Conservation (phyloP, 2,888 invertebrate species). For the Eremobia ochroleuca region DNA sequence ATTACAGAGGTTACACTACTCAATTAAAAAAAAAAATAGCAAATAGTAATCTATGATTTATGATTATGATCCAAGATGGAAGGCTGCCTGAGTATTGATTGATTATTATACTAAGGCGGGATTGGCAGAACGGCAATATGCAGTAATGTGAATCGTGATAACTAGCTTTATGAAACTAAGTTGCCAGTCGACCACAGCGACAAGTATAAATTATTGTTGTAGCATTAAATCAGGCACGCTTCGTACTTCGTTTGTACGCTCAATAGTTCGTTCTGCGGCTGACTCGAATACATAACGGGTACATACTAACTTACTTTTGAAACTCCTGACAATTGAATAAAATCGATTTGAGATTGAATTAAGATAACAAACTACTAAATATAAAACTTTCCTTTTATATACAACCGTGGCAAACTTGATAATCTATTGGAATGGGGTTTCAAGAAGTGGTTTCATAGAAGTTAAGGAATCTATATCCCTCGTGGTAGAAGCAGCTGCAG, state of each 20-base stretch:
- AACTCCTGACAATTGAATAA: slow-evolving; percentile 53
- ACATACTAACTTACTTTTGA: slow-evolving; percentile 30
- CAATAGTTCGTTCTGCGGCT: slow-evolving; percentile 37
- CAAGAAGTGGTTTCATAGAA: background rate
- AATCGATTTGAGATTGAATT: slow-evolving; percentile 53
- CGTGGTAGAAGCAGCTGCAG: background rate
- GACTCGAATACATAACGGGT: slow-evolving; percentile 43
- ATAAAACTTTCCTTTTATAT: slow-evolving; percentile 42
- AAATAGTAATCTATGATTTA: slow-evolving; percentile 1
- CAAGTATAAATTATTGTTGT: slow-evolving; percentile 20
- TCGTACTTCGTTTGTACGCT: slow-evolving; percentile 17
- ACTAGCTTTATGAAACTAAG: slow-evolving; percentile 8
- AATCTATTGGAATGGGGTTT: slow-evolving; percentile 11
- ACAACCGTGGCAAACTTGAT: slow-evolving; percentile 14
- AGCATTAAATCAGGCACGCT: slow-evolving; percentile 39
- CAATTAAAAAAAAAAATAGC: background rate
- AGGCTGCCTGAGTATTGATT: background rate
- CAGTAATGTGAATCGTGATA: background rate
- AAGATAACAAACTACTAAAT: slow-evolving; percentile 44
- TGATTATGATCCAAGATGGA: background rate
- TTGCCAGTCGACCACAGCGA: background rate
- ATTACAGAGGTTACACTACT: background rate
- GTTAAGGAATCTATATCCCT: background rate
- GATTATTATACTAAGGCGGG: background rate
- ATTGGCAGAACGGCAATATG: background rate